Evolutionary conservation across 2,113 vertebrate genomes (phyloP), one percentile per base, ranked within the genome.

Genomic region (Phylloscopus trochiloides): DNA sequence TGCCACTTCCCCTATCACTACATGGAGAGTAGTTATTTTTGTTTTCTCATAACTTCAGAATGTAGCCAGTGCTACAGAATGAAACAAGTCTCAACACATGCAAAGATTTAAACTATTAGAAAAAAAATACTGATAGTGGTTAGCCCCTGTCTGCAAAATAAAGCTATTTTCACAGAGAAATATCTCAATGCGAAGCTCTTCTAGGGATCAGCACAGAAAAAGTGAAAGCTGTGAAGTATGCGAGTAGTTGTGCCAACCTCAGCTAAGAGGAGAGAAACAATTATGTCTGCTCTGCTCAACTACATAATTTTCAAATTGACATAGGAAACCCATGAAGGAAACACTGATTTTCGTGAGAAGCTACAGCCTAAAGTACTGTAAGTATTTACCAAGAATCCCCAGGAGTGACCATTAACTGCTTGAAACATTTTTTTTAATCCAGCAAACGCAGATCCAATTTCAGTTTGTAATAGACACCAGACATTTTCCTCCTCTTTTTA

Each of bases 91-190:
- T 67, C 59, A 88, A 85, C 18, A 57, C 40, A 52, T 21, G 31
- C 14, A 78, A 94, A 85, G 8, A 3, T 81, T 89, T 75, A 81
- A 96, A 94, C 50, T 26, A 86, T 50, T 91, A 36, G 36, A 36
- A 36, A 36, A 36, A 36, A 80, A 67, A 36, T 26, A 58, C 16
- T 22, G 31, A 22, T 1, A 58, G 7, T 52, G 26, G 9, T 34
- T 80, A 90, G 50, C 14, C 14, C 5, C 7, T 55, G 20, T 38
- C 47, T 80, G 26, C 14, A 91, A 95, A 93, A 80, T 8, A 86
- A 79, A 83, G n/a, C 20, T 74, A 28, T 63, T 59, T 86, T 71
- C 51, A 61, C 24, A 63, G 13, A 55, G 40, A 81, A 91, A 52
- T 17, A 77, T 28, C 31, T 51, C 31, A 28, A 4, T 50, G 47